Conservation (phyloP, 2,113 vertebrate species). For the Lophura nycthemera region DNA sequence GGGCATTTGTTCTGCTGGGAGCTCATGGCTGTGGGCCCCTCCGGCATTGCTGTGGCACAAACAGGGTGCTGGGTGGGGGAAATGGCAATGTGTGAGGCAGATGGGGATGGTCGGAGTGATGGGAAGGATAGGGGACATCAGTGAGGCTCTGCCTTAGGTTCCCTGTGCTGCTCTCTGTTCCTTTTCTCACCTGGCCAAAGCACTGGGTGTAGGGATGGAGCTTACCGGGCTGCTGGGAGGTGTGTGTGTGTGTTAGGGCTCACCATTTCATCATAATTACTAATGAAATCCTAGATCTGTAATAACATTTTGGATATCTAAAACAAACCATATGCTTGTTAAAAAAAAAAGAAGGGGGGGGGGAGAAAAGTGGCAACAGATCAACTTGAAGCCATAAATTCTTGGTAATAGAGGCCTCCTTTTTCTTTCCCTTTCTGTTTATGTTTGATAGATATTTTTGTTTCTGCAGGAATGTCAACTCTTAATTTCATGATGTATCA, state of each 20-base stretch:
- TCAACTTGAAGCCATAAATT: constrained; percentile 83
- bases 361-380: constrained; percentile 80
- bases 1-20: constrained; percentile 43
- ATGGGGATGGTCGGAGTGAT: neutral
- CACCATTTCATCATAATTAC: constrained; percentile 81
- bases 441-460: constrained; percentile 87
- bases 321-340: constrained; percentile 83
- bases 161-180: neutral
- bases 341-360: neutral
- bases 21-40: neutral
- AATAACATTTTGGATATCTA: constrained; percentile 83
- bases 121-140: neutral
- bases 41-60: neutral
- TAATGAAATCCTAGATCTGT: constrained; percentile 84
- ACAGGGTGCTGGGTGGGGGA: neutral
- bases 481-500: constrained; percentile 87
- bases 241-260: constrained; percentile 61
- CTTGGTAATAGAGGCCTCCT: constrained; percentile 77
- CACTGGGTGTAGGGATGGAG: neutral
- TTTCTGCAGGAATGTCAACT: constrained; percentile 86
- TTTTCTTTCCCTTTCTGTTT: constrained; percentile 68
- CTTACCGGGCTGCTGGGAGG: neutral
- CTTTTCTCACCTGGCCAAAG: neutral
- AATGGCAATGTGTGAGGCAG: neutral
- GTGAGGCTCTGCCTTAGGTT: neutral